Evolutionary conservation across 2,113 vertebrate species (phyloP).

Genomic region (Haemorhous mexicanus): DNA sequence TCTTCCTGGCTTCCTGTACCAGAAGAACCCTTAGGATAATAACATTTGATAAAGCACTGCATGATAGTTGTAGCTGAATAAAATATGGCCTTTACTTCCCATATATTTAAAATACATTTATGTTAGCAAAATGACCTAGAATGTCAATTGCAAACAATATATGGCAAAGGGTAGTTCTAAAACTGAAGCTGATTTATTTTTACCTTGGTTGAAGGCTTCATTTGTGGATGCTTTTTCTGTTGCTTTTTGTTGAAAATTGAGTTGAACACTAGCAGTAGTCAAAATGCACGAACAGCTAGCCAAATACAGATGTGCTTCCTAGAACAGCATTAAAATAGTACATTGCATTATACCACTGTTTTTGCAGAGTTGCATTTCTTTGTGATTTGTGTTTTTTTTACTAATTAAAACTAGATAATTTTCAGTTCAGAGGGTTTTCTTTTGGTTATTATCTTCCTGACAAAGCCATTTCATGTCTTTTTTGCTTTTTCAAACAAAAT

Average conservation of each 20-base stretch:
- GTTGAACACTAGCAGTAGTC: background rate
- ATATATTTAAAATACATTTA: background rate
- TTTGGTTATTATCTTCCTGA: background rate
- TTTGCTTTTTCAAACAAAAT: background rate
- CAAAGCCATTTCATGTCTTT: background rate
- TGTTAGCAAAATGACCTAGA: background rate
- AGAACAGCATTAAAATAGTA: background rate
- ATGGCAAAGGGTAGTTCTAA: background rate
- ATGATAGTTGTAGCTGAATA: background rate
- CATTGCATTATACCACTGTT: background rate
- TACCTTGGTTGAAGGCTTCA: background rate
- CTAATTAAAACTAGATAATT: background rate
- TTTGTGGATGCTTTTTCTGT: background rate
- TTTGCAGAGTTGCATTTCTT: background rate
- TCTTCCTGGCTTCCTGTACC: background rate
- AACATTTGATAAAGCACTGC: background rate
- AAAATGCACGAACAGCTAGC: background rate
- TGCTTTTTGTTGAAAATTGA: background rate
- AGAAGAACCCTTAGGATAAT: background rate
- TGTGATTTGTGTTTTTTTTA: background rate
- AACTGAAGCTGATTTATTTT: background rate
- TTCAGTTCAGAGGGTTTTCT: rapidly evolving
- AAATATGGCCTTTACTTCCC: background rate
- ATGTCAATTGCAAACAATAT: background rate
- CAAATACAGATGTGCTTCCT: background rate